Conservation (phyloP, 2,888 invertebrate genomes). For the Drosophila barbarae region DNA sequence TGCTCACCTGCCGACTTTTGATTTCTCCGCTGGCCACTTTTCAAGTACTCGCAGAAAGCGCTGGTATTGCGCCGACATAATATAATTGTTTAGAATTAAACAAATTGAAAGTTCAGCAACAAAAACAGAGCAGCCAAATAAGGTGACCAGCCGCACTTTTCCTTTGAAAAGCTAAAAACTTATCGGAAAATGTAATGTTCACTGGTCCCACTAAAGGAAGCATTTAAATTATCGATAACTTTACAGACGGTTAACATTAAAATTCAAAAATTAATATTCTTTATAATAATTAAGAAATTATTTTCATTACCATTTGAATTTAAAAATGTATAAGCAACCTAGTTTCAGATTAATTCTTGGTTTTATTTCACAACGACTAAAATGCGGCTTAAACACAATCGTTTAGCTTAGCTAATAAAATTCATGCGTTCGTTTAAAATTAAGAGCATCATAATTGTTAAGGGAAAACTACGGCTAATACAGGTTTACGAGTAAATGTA, state of each 20-base stretch:
- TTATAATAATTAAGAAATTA: too few species aligned
- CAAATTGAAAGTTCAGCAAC: conserved; percentile 4
- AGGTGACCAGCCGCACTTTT: background rate
- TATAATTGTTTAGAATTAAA: conserved; percentile 15
- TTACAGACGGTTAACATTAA: background rate
- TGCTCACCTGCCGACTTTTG: conserved; percentile 86
- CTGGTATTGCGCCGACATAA: conserved; percentile 86
- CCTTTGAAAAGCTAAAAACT: background rate
- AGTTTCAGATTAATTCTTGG: conserved; percentile 23
- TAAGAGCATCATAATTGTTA: conserved; percentile 57
- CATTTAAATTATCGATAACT: background rate
- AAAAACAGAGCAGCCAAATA: background rate
- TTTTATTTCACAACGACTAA: conserved; percentile 70
- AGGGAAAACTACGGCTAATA: conserved; percentile 55
- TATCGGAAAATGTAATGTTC: background rate
- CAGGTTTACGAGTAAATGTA: conserved; percentile 50
- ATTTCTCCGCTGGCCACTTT: conserved; percentile 88
- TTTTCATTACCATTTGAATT: too few species aligned
- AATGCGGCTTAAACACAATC: conserved; percentile 61
- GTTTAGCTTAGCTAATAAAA: conserved; percentile 62
- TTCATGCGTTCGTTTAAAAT: conserved; percentile 55
- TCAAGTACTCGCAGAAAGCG: conserved; percentile 87
- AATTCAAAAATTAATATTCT: too few species aligned
- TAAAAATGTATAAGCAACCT: background rate
- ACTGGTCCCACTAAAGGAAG: background rate